Evolutionary conservation across 2,888 invertebrate species (phyloP), one percentile per base, ranked within the genome.

Genomic region (Seira musarum): DNA sequence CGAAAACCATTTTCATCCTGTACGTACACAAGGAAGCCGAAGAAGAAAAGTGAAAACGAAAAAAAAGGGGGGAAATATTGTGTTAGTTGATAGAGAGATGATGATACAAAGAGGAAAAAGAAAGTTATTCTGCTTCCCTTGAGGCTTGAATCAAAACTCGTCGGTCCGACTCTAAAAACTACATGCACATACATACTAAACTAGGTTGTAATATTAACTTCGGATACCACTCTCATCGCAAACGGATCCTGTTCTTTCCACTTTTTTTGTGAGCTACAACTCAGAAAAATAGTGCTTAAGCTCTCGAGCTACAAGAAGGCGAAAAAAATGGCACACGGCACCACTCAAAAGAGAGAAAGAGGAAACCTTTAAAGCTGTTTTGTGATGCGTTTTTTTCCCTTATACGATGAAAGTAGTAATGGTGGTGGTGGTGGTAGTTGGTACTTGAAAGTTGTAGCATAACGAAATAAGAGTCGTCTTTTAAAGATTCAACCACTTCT

Each of bases 71-170:
- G 15, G 21, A 63, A 49, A 72, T 72, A 35, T 70, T 40, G 35
- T 70, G 30, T 70, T 61, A 60, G 35, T 61, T 70, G 70, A 70
- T 70, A 72, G 72, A 63, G 64, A 72, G 63, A 72, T 69, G 46
- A 49, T 67, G 68, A 57, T 46, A 72, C 49, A 64, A 61, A 53
- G 25, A 71, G 22, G 60, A 71, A 60, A 60, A 63, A 65, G 65
- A 60, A 65, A 65, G 49, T 53, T 64, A 65, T 46, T 73, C 60
- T 73, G 49, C 65, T 40, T 73, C 73, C 73, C 73, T 30, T 17
- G 73, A 65, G 73, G 64, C 73, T 21, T 73, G 73, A 73, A 73
- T 73, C 73, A 73, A 73, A 73, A 73, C 73, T 73, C 65, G 65
- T 73, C 65, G 24, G 73, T 30, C 30, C 30, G 30, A 30, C 60